Evolutionary conservation across 2,888 invertebrate species (phyloP).

Genomic region (Xestia c-nigrum): DNA sequence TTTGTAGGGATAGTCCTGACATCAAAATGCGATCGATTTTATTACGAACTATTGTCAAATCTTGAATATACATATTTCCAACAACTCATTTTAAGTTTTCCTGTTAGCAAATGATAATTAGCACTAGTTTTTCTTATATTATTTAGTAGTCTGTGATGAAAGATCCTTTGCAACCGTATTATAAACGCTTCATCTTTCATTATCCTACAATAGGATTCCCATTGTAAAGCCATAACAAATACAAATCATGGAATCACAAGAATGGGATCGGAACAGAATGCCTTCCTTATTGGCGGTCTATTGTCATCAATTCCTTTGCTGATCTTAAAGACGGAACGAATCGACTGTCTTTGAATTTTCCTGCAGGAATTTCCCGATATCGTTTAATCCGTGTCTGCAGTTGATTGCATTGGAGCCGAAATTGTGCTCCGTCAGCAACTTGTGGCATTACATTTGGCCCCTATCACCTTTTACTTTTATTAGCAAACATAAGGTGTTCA

Average conservation of each 20-base stretch:
- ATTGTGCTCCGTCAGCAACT: not conserved
- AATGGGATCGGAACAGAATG: slow-evolving; percentile 17
- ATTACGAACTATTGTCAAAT: not conserved
- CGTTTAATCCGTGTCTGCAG: slow-evolving; percentile 22
- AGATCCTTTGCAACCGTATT: not conserved
- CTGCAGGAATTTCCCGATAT: slow-evolving; percentile 16
- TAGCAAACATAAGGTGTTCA: slow-evolving; percentile 14
- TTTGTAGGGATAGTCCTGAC: no score
- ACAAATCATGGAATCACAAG: slow-evolving; percentile 21
- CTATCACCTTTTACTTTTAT: slow-evolving; percentile 30
- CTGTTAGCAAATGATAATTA: not conserved
- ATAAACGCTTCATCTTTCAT: slow-evolving; percentile 9
- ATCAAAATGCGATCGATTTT: not conserved
- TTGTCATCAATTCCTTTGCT: slow-evolving; percentile 31
- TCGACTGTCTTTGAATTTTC: slow-evolving; percentile 32
- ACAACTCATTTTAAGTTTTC: not conserved
- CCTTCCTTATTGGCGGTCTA: slow-evolving; percentile 17
- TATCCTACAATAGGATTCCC: not conserved
- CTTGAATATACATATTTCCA: not conserved
- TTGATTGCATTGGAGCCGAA: slow-evolving; percentile 28
- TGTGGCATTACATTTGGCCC: slow-evolving; percentile 11
- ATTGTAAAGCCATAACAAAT: slow-evolving; percentile 10
- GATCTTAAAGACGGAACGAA: slow-evolving; percentile 25
- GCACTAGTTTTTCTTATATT: not conserved
- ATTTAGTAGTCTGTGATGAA: not conserved